Evolutionary conservation across 1,140 invertebrate genomes (phyloP).

Genomic region (Bombus vancouverensis): DNA sequence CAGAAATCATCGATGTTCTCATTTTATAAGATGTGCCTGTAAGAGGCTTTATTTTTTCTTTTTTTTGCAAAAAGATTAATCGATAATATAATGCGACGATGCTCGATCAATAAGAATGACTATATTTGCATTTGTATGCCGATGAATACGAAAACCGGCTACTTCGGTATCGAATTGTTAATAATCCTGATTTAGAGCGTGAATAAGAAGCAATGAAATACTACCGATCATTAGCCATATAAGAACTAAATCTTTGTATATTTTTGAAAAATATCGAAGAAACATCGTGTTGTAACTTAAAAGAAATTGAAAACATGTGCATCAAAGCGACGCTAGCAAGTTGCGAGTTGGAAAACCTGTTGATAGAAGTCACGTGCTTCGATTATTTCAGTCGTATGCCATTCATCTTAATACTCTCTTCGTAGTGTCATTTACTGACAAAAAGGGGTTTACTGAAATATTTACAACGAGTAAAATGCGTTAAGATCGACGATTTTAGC

Average conservation of each 20-base stretch:
- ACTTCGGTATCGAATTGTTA: background rate
- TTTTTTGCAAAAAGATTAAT: background rate
- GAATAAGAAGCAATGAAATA: no score
- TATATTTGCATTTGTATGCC: background rate
- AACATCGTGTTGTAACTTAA: background rate
- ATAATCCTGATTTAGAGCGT: background rate
- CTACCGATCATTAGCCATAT: background rate
- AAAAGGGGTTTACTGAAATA: no score
- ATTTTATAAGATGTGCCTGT: fast-evolving
- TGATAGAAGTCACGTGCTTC: constrained; percentile 21
- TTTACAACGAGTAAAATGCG: no score
- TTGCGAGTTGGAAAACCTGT: constrained; percentile 27
- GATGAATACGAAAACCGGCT: no score
- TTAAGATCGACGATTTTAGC: no score
- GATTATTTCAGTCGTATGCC: background rate
- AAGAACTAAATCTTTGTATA: background rate
- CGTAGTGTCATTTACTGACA: no score
- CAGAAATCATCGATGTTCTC: background rate
- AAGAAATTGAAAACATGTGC: background rate
- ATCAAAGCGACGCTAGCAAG: background rate
- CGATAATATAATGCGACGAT: background rate
- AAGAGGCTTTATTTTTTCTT: background rate
- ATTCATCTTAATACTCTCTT: background rate
- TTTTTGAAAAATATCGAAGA: no score
- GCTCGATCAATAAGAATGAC: background rate